Evolutionary conservation across 2,888 invertebrate genomes (phyloP).

Genomic region (Tolmerus cingulatus): DNA sequence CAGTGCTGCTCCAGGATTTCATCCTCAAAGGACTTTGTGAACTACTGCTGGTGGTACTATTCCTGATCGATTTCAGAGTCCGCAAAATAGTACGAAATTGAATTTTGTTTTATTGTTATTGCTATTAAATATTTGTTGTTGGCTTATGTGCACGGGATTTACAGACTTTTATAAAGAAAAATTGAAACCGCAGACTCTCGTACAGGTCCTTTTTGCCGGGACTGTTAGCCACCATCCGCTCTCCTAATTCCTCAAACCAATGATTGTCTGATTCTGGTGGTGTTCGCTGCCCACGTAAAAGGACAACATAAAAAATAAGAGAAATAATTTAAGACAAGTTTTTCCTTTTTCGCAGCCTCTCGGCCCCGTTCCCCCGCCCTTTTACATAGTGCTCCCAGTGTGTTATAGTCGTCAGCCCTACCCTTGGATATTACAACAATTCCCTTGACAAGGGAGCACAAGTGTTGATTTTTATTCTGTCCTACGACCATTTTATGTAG

Average conservation of each 20-base stretch:
- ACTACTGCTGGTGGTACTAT: background rate
- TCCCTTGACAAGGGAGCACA: slow-evolving; percentile 37
- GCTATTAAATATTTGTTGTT: background rate
- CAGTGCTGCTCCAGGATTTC: background rate
- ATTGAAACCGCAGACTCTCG: background rate
- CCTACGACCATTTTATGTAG: slow-evolving; percentile 39
- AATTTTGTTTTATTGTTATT: background rate
- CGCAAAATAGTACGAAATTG: slow-evolving; percentile 1
- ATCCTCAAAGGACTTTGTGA: background rate
- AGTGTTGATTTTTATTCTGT: slow-evolving; percentile 41
- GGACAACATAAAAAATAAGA: slow-evolving; percentile 31
- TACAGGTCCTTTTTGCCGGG: background rate
- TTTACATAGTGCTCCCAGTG: background rate
- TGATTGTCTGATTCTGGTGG: slow-evolving; percentile 14
- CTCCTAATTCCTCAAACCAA: background rate
- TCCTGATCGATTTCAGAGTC: background rate
- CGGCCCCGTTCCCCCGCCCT: background rate
- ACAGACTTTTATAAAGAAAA: background rate
- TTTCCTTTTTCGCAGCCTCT: slow-evolving; percentile 2
- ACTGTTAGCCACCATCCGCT: background rate
- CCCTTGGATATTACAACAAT: slow-evolving; percentile 38
- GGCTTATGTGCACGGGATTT: background rate
- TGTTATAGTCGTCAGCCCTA: slow-evolving; percentile 25
- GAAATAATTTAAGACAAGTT: slow-evolving; percentile 37
- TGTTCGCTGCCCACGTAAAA: slow-evolving; percentile 15